Conservation (phyloP, 1,140 invertebrate genomes). For the Euwallacea fornicatus region DNA sequence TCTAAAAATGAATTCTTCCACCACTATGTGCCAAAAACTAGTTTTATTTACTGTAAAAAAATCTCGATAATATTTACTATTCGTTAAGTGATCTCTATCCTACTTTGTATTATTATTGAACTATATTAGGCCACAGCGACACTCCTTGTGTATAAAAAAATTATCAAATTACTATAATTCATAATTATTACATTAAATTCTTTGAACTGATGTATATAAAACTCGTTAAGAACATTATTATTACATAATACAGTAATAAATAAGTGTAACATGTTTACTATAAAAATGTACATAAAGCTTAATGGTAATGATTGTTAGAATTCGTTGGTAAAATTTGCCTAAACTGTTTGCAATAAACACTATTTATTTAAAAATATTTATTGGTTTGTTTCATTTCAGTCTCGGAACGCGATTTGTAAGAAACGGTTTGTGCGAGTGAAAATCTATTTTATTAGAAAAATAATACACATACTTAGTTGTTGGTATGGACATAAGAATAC, state of each 20-base stretch:
- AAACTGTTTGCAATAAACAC: slow-evolving; percentile 31
- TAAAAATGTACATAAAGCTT: slow-evolving; percentile 29
- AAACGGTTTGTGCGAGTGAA: too few relatives aligned
- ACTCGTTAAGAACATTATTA: background rate
- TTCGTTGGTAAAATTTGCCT: slow-evolving; percentile 27
- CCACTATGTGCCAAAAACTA: too few relatives aligned
- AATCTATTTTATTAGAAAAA: slow-evolving; percentile 1
- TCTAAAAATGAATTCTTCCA: too few relatives aligned
- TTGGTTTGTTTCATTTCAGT: background rate
- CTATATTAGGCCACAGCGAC: slow-evolving; percentile 15
- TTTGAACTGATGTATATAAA: slow-evolving; percentile 36
- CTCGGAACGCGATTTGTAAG: too few relatives aligned
- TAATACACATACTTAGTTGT: background rate
- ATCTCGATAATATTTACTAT: too few relatives aligned
- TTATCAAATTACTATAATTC: slow-evolving; percentile 2
- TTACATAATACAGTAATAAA: background rate
- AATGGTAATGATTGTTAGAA: slow-evolving; percentile 31
- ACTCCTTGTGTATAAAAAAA: slow-evolving; percentile 10
- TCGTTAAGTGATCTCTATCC: slow-evolving; percentile 16
- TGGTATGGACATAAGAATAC: too few relatives aligned
- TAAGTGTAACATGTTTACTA: background rate
- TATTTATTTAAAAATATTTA: slow-evolving; percentile 27
- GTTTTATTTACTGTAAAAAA: too few relatives aligned
- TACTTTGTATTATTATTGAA: slow-evolving; percentile 17
- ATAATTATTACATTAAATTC: slow-evolving; percentile 13